These are phyloP conservation scores for Rhodophaea formosa DNA, from an alignment of 2,888 invertebrate genomes.

Conservation along the genomic window DNA sequence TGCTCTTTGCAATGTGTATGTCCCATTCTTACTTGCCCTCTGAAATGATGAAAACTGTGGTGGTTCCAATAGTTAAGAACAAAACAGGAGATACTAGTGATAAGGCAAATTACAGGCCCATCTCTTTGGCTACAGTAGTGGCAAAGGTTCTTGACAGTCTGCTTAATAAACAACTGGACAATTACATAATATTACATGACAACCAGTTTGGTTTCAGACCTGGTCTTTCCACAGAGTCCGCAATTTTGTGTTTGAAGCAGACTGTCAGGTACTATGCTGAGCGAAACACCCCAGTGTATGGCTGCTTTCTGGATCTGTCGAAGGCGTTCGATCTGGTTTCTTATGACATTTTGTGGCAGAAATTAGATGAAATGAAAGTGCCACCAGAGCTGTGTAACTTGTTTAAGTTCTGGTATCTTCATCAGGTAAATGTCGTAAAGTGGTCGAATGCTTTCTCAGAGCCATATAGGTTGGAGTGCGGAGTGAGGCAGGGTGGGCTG, in stretches of 20 bases:
- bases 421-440: too few species aligned
- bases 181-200: not conserved
- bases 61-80: not conserved
- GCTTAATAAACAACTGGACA: not conserved
- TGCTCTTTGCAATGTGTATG: not conserved
- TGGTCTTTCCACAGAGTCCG: not conserved
- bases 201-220: not conserved
- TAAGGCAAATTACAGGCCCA: not conserved
- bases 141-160: not conserved
- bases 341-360: not conserved
- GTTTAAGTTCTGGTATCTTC: too few species aligned
- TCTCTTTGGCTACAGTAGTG: not conserved
- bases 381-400: too few species aligned
- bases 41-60: not conserved
- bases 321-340: not conserved
- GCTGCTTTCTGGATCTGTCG: not conserved
- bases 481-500: too few species aligned
- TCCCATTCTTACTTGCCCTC: not conserved
- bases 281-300: not conserved
- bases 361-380: too few species aligned
- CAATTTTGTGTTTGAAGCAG: not conserved
- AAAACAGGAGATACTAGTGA: not conserved
- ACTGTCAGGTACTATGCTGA: slow-evolving; percentile 1
- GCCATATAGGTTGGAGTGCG: too few species aligned
- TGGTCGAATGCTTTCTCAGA: too few species aligned